Evolutionary conservation across 2,113 vertebrate genomes (phyloP).

Genomic region (Pterocles orientalis): DNA sequence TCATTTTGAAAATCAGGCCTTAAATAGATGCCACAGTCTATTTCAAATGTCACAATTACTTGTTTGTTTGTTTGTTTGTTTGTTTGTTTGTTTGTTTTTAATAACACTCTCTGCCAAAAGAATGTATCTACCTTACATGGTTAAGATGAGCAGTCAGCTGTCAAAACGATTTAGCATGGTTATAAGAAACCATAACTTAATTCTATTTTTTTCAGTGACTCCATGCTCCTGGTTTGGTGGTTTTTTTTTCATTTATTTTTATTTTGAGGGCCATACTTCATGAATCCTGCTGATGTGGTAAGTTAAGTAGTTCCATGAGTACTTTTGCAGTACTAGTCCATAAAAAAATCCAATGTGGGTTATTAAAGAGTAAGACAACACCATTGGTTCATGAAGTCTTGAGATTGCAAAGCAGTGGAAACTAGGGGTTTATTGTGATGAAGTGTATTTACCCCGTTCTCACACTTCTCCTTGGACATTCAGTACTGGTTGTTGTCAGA

Average conservation of each 20-base stretch:
- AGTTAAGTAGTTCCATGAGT: neutral
- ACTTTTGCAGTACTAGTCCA: neutral
- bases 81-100: too few species aligned
- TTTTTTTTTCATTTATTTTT: neutral
- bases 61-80: neutral
- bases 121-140: neutral
- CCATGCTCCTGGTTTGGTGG: neutral
- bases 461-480: neutral
- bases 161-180: neutral
- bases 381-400: neutral
- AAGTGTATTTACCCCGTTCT: neutral
- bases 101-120: neutral
- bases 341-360: neutral
- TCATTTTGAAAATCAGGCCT: neutral
- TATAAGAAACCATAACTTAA: neutral
- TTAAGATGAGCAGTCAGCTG: neutral
- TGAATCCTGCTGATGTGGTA: neutral
- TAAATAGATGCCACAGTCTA: neutral
- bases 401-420: neutral
- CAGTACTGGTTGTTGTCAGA: neutral
- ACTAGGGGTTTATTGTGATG: neutral
- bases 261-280: neutral
- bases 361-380: neutral
- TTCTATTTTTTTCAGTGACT: neutral
- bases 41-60: neutral